These are phyloP conservation scores for Chironomus riparius DNA, from an alignment of 2,888 invertebrate genomes.

Conservation along the genomic window DNA sequence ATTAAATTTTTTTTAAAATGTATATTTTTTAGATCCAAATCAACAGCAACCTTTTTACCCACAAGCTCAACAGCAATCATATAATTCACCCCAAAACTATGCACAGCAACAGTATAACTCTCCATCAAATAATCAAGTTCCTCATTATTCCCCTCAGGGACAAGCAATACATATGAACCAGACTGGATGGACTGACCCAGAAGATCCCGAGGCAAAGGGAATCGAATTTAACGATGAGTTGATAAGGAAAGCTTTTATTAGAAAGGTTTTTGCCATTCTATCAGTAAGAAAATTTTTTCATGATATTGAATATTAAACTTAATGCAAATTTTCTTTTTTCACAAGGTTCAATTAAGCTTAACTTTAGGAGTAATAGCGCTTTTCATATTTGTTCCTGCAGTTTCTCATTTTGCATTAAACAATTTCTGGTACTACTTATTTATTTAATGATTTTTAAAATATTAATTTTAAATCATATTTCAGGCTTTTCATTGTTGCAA, in stretches of 20 bases:
- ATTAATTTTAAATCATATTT: too few relatives aligned
- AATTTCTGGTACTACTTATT: conserved; percentile 58
- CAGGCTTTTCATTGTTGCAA: too few relatives aligned
- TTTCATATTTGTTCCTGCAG: conserved; percentile 48
- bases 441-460: conserved; percentile 42
- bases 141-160: neutral
- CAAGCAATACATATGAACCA: neutral
- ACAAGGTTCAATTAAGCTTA: conserved; percentile 49
- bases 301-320: too few relatives aligned
- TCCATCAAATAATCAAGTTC: neutral
- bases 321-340: too few relatives aligned
- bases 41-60: neutral
- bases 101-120: neutral
- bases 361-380: conserved; percentile 52
- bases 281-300: conserved; percentile 34
- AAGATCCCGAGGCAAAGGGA: conserved; percentile 37
- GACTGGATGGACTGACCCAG: conserved; percentile 33
- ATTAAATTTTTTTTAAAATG: neutral
- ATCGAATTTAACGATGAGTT: conserved; percentile 41
- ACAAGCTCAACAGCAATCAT: too few relatives aligned
- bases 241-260: conserved; percentile 40
- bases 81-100: neutral
- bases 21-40: neutral
- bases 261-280: conserved; percentile 41
- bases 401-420: conserved; percentile 48